These are phyloP conservation scores for Riptortus pedestris DNA, from an alignment of 1,140 invertebrate genomes.

Conservation along the genomic window DNA sequence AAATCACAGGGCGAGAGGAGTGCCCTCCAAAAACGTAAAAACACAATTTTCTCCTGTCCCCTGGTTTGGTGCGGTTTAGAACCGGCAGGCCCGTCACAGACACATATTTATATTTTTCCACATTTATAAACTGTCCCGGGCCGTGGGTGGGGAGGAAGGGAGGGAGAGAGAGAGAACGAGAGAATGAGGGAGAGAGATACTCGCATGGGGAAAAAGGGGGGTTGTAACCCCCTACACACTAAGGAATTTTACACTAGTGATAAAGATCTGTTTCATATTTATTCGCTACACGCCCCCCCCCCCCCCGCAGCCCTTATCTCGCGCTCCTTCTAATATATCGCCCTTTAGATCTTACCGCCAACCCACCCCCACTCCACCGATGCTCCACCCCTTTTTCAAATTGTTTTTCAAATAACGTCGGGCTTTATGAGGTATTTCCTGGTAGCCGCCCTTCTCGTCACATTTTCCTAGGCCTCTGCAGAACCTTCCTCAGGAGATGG, in stretches of 20 bases:
- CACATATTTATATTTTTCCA: conserved; percentile 14
- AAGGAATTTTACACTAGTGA: conserved; percentile 19
- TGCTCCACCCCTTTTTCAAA: conserved; percentile 2
- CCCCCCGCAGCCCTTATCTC: neutral
- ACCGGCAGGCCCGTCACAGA: neutral
- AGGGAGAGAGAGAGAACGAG: no score
- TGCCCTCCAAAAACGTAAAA: conserved; percentile 13
- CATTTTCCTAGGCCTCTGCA: no score
- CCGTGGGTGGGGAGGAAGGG: neutral
- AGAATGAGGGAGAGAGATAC: no score
- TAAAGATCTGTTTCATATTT: conserved; percentile 19
- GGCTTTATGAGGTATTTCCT: conserved; percentile 4
- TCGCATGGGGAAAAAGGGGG: no score
- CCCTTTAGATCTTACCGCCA: no score
- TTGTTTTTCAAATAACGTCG: conserved; percentile 16
- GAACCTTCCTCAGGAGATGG: no score
- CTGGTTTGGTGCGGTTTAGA: neutral
- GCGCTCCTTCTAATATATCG: conserved; percentile 4
- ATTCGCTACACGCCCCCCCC: conserved; percentile 3
- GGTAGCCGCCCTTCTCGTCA: no score
- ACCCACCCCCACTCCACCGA: neutral
- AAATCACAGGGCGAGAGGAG: neutral
- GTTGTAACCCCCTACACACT: neutral
- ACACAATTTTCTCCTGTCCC: conserved; percentile 15
- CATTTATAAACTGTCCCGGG: neutral